A percentile compares a stretch with the other conserved stretches of the same genome.
Evolutionary conservation across 1,140 invertebrate genomes (phyloP).

Genomic region (Eueides isabella): DNA sequence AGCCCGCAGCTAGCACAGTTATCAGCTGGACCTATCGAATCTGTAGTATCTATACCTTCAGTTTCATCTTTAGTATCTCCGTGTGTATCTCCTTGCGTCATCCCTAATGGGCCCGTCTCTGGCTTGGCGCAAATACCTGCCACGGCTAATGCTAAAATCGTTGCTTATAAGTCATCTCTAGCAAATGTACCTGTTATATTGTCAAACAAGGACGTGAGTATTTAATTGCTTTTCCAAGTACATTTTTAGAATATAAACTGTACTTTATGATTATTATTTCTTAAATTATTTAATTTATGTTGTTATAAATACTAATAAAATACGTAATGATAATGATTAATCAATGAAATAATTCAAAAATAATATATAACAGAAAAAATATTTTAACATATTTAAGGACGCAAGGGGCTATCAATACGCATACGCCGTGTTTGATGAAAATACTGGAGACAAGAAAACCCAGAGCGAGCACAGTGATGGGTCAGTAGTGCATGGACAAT

Average conservation of each 20-base stretch:
- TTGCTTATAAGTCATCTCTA: constrained; percentile 55
- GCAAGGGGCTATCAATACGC: constrained; percentile 66
- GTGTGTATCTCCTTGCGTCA: constrained; percentile 64
- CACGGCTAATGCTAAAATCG: constrained; percentile 55
- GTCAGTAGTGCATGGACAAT: constrained; percentile 83
- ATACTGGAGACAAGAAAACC: constrained; percentile 84
- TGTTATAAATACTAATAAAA: no score
- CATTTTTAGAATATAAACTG: not conserved
- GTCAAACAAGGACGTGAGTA: constrained; percentile 62
- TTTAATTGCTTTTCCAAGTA: not conserved
- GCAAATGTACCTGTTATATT: constrained; percentile 62
- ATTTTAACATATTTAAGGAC: not conserved
- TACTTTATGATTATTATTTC: no score
- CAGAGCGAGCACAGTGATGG: constrained; percentile 84
- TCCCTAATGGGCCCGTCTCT: constrained; percentile 50
- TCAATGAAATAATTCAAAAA: no score
- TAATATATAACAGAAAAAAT: no score
- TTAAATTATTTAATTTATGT: no score
- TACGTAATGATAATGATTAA: no score
- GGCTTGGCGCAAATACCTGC: constrained; percentile 46
- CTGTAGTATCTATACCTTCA: constrained; percentile 45
- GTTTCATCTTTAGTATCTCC: constrained; percentile 53
- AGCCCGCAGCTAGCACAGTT: constrained; percentile 52
- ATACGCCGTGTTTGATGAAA: constrained; percentile 80
- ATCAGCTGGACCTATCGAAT: constrained; percentile 51